Evolutionary conservation across 2,888 invertebrate genomes (phyloP).

Genomic region (Carcina quercana): DNA sequence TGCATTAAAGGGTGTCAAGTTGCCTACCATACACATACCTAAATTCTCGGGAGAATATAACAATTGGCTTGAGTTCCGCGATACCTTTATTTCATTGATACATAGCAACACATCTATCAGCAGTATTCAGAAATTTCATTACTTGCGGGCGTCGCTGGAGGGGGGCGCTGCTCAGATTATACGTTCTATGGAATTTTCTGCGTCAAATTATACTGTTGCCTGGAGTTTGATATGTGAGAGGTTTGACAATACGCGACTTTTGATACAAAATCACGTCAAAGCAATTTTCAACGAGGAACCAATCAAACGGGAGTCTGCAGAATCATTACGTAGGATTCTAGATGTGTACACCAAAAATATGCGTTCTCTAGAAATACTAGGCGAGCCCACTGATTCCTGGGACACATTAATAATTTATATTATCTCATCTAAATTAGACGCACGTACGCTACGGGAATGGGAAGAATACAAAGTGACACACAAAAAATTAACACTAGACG

Average conservation of each 20-base stretch:
- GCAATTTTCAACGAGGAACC: slow-evolving; percentile 11
- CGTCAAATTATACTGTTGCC: slow-evolving; percentile 9
- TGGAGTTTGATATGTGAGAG: slow-evolving; percentile 13
- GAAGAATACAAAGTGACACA: too few species aligned
- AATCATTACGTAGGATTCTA: slow-evolving; percentile 8
- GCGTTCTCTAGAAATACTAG: slow-evolving; percentile 8
- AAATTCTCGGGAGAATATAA: slow-evolving; percentile 7
- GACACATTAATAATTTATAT: slow-evolving; percentile 14
- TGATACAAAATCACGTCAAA: slow-evolving; percentile 14
- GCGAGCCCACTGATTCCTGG: slow-evolving; percentile 12
- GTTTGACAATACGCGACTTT: slow-evolving; percentile 11
- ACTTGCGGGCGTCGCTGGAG: slow-evolving; percentile 7
- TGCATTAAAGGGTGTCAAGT: too few species aligned
- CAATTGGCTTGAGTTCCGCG: slow-evolving; percentile 10
- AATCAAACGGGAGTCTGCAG: slow-evolving; percentile 9
- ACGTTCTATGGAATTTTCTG: slow-evolving; percentile 7
- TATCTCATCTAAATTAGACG: slow-evolving; percentile 12
- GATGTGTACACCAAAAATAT: slow-evolving; percentile 12
- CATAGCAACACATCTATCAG: slow-evolving; percentile 9
- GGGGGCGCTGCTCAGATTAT: slow-evolving; percentile 10
- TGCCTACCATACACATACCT: slow-evolving; percentile 5
- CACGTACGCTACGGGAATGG: slow-evolving; percentile 9
- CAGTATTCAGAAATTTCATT: slow-evolving; percentile 1
- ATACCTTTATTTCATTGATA: slow-evolving; percentile 11
- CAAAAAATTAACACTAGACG: too few species aligned